These are phyloP conservation scores for Jaculus jaculus DNA, from an alignment of 2,113 vertebrate genomes.

Conservation along the genomic window DNA sequence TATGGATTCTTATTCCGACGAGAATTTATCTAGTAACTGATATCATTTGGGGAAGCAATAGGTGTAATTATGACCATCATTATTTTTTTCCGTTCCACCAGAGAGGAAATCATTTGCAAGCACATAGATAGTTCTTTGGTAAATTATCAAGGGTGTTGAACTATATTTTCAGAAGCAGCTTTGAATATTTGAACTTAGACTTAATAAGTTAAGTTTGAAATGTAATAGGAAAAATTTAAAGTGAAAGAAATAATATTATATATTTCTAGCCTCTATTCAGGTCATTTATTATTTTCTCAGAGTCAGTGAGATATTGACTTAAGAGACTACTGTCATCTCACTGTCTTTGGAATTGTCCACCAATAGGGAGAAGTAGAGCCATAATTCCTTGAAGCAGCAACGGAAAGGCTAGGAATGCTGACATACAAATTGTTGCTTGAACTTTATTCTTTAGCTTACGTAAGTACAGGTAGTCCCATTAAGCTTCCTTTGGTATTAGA, in stretches of 20 bases:
- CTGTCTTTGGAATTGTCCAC: neutral
- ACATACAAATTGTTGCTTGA: neutral
- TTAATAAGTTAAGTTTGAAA: conserved; percentile 59
- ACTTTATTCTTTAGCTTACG: neutral
- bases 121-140: neutral
- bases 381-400: neutral
- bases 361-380: neutral
- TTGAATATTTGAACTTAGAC: conserved; percentile 56
- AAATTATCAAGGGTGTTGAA: neutral
- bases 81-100: neutral
- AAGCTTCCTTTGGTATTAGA: neutral
- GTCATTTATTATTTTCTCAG: neutral
- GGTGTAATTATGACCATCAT: neutral
- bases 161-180: conserved; percentile 39
- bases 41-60: neutral
- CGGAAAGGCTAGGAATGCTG: neutral
- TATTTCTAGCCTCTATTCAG: conserved; percentile 5
- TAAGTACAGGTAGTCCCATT: neutral
- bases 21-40: neutral
- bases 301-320: neutral
- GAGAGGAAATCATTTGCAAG: conserved; percentile 1
- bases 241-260: neutral
- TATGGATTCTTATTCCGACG: neutral
- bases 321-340: neutral
- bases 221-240: conserved; percentile 19